phyloP scores from a whole-genome alignment of 2,113 vertebrate species.

The Burhinus oedicnemus region DNA sequence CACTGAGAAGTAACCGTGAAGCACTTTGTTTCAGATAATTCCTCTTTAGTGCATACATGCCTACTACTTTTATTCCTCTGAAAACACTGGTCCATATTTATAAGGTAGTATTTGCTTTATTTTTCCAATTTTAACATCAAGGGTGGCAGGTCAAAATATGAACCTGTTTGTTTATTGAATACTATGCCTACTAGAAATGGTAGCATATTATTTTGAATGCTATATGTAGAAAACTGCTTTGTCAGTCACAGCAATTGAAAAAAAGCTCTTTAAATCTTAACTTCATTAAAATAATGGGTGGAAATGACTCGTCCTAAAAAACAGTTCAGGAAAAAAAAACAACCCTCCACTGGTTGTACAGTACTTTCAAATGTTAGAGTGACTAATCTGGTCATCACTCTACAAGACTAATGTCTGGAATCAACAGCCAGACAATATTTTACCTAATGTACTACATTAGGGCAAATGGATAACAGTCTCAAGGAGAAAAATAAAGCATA shows the following conservation, averaged over 20 bases:
- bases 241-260: neutral
- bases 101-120: neutral
- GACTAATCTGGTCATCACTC: neutral
- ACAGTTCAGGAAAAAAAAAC: neutral
- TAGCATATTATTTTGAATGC: neutral
- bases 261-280: neutral
- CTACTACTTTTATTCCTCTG: neutral
- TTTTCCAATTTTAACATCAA: neutral
- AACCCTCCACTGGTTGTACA: neutral
- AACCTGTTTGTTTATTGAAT: neutral
- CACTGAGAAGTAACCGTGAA: neutral
- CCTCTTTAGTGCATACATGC: neutral
- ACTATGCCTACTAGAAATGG: neutral
- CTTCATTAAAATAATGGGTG: neutral
- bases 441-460: neutral
- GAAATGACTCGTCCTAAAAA: neutral
- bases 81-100: neutral
- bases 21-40: neutral
- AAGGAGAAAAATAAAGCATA: neutral
- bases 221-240: neutral
- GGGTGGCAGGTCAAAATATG: neutral
- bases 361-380: neutral
- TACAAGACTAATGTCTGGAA: neutral
- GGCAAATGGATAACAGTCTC: neutral
- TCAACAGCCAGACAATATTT: neutral